phyloP scores from a whole-genome alignment of 2,113 vertebrate genomes.

The Podiceps cristatus region DNA sequence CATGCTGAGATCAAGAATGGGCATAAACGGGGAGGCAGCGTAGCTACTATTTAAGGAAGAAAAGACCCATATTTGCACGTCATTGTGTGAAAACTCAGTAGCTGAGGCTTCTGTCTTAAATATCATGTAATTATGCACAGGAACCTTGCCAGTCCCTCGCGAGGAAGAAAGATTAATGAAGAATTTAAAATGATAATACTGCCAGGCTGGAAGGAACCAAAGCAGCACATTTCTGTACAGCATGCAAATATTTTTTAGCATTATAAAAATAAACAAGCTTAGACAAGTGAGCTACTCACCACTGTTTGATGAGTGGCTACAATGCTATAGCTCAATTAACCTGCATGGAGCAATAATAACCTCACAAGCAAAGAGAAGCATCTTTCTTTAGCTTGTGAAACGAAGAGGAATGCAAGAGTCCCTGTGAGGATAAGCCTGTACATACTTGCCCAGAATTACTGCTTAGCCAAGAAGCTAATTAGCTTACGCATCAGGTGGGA shows the following conservation, averaged over 20 bases:
- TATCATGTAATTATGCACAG: not conserved
- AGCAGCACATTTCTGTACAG: constrained; percentile 48
- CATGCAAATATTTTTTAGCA: constrained; percentile 60
- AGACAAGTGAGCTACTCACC: constrained; percentile 61
- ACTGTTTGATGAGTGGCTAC: constrained; percentile 38
- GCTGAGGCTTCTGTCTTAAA: constrained; percentile 21
- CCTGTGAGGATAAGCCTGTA: constrained; percentile 70
- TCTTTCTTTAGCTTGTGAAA: constrained; percentile 71
- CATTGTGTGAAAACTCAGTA: constrained; percentile 1
- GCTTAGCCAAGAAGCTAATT: constrained; percentile 74
- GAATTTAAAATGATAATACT: constrained; percentile 45
- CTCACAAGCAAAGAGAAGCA: constrained; percentile 50
- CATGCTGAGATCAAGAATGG: not conserved
- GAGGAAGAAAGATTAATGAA: constrained; percentile 40
- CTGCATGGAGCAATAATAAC: constrained; percentile 50
- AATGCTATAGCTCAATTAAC: constrained; percentile 48
- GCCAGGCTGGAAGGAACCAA: constrained; percentile 40
- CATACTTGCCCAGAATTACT: constrained; percentile 74
- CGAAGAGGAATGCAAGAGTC: constrained; percentile 65
- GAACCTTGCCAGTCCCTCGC: constrained; percentile 29
- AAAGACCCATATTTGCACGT: not conserved
- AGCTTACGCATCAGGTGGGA: constrained; percentile 76
- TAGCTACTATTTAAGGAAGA: not conserved
- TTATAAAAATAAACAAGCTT: constrained; percentile 70
- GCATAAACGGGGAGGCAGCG: not conserved